These are phyloP conservation scores for Epizoanthus scotinus DNA, from an alignment of 92 coral and sea anemone species.

Conservation along the genomic window DNA sequence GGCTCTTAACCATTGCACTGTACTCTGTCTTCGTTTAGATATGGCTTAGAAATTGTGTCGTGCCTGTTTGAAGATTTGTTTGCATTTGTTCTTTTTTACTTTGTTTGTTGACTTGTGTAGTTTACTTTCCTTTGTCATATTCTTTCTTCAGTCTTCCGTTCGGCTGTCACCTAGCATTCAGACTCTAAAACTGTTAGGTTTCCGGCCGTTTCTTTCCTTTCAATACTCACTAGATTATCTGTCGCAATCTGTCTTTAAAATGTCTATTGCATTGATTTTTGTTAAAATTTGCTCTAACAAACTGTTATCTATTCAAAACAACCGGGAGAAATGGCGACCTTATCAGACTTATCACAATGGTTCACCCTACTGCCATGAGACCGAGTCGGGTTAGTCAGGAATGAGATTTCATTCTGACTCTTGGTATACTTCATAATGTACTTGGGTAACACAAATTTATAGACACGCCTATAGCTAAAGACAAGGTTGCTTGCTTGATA, in stretches of 20 bases:
- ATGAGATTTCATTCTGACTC: too few relatives aligned
- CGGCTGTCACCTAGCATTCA: constrained; percentile 32
- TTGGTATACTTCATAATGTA: too few relatives aligned
- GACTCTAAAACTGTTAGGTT: constrained; percentile 30
- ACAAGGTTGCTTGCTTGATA: too few relatives aligned
- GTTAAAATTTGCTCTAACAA: background rate
- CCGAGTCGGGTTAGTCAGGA: too few relatives aligned
- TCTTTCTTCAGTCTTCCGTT: constrained; percentile 34
- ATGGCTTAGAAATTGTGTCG: constrained; percentile 25
- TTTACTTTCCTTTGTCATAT: constrained; percentile 14
- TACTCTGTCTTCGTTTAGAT: constrained; percentile 36
- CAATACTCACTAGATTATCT: background rate
- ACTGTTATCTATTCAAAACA: too few relatives aligned
- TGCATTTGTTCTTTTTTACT: constrained; percentile 23
- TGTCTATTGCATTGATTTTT: background rate
- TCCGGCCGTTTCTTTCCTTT: constrained; percentile 15
- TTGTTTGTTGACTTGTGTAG: constrained; percentile 31
- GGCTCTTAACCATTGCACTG: constrained; percentile 21
- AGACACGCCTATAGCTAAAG: too few relatives aligned
- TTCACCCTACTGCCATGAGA: too few relatives aligned
- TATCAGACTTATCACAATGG: too few relatives aligned
- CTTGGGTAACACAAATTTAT: too few relatives aligned
- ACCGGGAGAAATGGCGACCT: too few relatives aligned
- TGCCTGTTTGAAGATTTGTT: constrained; percentile 18
- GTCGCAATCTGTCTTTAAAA: background rate